Evolutionary conservation across 2,797 vertebrate genomes (phyloP).

Genomic region (Oreochromis grahami): DNA sequence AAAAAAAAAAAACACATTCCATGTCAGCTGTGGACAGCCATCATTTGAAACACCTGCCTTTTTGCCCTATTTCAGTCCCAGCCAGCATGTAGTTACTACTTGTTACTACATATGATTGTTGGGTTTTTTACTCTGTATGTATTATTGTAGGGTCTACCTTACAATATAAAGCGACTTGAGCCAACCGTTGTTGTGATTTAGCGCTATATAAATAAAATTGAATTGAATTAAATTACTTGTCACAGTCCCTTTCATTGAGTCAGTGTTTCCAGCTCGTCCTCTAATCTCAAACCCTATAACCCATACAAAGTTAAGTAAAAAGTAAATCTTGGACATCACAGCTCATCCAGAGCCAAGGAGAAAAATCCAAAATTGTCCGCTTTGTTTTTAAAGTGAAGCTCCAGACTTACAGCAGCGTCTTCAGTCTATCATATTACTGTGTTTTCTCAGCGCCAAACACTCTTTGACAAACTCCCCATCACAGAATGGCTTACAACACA

Average conservation of each 20-base stretch:
- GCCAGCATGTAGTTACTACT: background rate
- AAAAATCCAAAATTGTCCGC: background rate
- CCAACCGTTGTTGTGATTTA: no score
- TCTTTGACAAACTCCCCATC: background rate
- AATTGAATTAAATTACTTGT: background rate
- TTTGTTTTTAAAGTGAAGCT: background rate
- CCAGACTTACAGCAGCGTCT: background rate
- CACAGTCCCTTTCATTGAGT: background rate
- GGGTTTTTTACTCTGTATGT: rapidly evolving
- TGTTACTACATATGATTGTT: background rate
- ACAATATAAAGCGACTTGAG: no score
- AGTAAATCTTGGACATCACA: background rate
- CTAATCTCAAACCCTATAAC: background rate
- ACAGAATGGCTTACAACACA: background rate
- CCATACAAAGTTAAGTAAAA: background rate
- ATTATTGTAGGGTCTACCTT: background rate
- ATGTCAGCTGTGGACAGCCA: background rate
- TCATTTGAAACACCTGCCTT: background rate
- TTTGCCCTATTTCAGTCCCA: background rate
- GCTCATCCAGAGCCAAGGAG: background rate
- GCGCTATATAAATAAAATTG: no score
- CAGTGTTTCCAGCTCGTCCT: background rate
- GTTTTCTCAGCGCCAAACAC: background rate
- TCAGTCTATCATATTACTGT: background rate
- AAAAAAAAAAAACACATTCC: background rate